Conservation (phyloP, 2,113 vertebrate species). For the Entomyzon cyanotis region DNA sequence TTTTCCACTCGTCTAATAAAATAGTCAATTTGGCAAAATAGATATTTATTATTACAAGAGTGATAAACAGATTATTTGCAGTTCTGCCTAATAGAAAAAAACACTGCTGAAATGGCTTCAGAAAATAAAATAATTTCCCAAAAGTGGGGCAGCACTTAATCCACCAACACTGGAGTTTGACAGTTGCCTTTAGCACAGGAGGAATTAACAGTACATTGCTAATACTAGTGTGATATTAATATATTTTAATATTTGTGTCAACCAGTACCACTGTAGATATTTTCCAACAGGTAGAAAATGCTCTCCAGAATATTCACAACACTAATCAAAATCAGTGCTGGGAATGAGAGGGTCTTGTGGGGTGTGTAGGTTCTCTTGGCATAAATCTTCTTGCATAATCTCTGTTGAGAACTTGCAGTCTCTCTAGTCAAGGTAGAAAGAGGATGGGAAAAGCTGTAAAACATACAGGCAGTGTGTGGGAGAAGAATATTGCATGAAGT, state of each 20-base stretch:
- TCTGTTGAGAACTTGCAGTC: neutral
- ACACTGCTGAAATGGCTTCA: neutral
- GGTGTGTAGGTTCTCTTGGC: conserved; percentile 9
- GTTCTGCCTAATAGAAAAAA: neutral
- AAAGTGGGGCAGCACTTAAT: neutral
- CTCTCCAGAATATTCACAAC: neutral
- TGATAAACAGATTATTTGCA: neutral
- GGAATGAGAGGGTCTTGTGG: neutral
- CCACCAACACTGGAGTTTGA: neutral
- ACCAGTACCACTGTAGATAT: neutral
- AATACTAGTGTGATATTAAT: neutral
- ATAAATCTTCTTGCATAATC: conserved; percentile 26
- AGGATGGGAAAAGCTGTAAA: conserved; percentile 15
- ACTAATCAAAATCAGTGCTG: neutral
- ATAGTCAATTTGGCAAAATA: neutral
- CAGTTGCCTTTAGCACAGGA: neutral
- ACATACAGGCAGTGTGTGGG: conserved; percentile 4
- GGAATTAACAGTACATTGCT: neutral
- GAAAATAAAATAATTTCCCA: neutral
- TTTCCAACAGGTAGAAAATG: conserved; percentile 17
- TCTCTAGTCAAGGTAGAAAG: conserved; percentile 26
- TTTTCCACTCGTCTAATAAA: neutral
- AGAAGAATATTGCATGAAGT: conserved; percentile 39
- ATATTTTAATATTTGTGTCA: neutral
- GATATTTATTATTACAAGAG: neutral